Percentiles rank a stretch among this genome's conserved stretches.
Conservation (phyloP, 2,113 vertebrate species). For the Heptranchias perlo region DNA sequence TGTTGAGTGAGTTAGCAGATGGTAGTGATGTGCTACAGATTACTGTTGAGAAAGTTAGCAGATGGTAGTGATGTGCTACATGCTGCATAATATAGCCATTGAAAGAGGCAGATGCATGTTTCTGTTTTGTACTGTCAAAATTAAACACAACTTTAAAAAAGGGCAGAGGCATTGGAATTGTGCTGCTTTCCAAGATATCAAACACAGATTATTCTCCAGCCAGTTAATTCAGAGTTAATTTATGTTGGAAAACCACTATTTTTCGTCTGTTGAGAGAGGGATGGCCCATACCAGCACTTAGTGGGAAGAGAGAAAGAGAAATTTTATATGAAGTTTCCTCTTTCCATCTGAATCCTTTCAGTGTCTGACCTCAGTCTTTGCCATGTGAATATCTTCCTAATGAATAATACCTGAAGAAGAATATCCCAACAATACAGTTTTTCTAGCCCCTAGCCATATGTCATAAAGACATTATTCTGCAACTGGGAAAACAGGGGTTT, state of each 20-base stretch:
- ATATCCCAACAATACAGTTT: neutral
- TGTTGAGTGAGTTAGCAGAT: neutral
- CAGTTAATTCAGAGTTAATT: neutral
- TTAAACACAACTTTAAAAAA: neutral
- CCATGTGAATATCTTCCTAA: neutral
- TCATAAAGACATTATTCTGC: neutral
- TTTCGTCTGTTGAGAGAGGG: neutral
- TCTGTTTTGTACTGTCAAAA: neutral
- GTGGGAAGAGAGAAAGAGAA: neutral
- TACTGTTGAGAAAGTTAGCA: neutral
- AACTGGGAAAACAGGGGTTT: neutral
- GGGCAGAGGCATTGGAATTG: neutral
- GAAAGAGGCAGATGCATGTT: neutral
- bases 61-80: neutral
- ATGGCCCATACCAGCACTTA: neutral
- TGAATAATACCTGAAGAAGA: neutral
- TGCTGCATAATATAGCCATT: neutral
- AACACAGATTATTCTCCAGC: neutral
- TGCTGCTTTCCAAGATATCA: neutral
- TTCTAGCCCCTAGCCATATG: neutral
- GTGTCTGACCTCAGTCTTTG: neutral
- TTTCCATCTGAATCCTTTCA: neutral
- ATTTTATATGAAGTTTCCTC: neutral
- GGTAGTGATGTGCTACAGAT: neutral
- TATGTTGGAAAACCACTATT: neutral